Conservation (phyloP, 1,140 invertebrate genomes). For the Temnothorax longispinosus region DNA sequence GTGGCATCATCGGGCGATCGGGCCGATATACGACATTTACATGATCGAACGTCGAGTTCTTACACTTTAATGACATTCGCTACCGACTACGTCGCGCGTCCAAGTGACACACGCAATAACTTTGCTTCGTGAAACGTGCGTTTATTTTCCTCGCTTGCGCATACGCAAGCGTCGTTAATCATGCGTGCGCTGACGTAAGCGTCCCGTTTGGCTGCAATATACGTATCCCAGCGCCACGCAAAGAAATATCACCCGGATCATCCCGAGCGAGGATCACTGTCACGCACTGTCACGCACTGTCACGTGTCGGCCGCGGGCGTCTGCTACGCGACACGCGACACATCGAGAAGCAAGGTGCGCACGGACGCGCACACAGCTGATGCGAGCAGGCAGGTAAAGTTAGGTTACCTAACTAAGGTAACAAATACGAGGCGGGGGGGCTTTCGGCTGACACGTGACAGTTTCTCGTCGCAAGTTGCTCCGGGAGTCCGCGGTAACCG, state of each 20-base stretch:
- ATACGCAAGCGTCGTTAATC: background rate
- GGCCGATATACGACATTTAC: no score
- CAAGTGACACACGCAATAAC: background rate
- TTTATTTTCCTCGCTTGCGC: background rate
- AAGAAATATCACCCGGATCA: background rate
- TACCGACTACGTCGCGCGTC: no score
- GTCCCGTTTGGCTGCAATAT: background rate
- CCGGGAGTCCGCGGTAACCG: background rate
- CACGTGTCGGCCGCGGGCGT: no score
- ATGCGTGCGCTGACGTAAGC: background rate
- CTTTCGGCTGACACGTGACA: background rate
- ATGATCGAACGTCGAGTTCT: background rate
- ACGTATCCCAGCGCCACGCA: background rate
- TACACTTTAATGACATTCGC: no score
- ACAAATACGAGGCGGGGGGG: background rate
- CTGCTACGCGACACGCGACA: background rate
- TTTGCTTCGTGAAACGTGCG: background rate
- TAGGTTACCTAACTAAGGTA: constrained; percentile 20
- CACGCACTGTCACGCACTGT: no score
- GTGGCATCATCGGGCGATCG: background rate
- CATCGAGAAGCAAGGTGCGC: background rate
- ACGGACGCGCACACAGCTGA: background rate
- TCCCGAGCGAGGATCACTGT: background rate
- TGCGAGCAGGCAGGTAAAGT: constrained; percentile 12
- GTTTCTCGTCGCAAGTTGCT: background rate